Percentiles rank a stretch among this genome's conserved stretches.
phyloP scores from a whole-genome alignment of 2,113 vertebrate species.

The Camarhynchus parvulus region DNA sequence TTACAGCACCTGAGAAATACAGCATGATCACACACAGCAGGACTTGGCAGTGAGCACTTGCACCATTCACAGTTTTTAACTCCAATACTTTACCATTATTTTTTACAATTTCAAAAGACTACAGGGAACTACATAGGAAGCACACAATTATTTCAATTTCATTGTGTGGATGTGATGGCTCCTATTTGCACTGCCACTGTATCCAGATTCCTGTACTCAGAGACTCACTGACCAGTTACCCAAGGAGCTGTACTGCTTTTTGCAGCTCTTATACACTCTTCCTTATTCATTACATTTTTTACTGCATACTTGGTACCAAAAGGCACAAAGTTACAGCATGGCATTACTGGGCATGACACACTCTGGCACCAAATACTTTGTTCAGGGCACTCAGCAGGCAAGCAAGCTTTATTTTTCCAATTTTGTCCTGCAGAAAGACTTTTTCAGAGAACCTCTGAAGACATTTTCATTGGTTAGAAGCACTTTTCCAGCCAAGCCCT shows the following conservation, averaged over 20 bases:
- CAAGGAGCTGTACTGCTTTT: background rate
- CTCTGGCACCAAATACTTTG: background rate
- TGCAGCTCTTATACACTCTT: background rate
- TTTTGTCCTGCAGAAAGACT: background rate
- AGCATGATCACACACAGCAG: background rate
- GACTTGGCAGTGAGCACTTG: background rate
- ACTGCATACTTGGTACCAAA: background rate
- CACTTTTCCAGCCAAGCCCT: background rate
- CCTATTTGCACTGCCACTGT: background rate
- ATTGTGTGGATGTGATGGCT: background rate
- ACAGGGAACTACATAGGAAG: background rate
- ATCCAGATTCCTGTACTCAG: background rate
- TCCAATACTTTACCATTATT: background rate
- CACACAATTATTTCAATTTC: background rate
- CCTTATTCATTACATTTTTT: background rate
- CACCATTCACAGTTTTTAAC: background rate
- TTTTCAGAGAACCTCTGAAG: slow-evolving; percentile 5
- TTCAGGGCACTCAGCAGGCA: background rate
- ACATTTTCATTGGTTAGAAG: background rate
- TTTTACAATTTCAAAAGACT: background rate
- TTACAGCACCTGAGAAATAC: background rate
- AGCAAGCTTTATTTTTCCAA: background rate
- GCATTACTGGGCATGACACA: background rate
- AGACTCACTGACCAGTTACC: background rate
- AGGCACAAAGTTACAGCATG: background rate